Evolutionary conservation across 2,113 vertebrate genomes (phyloP).

Genomic region (Vidua chalybeata): DNA sequence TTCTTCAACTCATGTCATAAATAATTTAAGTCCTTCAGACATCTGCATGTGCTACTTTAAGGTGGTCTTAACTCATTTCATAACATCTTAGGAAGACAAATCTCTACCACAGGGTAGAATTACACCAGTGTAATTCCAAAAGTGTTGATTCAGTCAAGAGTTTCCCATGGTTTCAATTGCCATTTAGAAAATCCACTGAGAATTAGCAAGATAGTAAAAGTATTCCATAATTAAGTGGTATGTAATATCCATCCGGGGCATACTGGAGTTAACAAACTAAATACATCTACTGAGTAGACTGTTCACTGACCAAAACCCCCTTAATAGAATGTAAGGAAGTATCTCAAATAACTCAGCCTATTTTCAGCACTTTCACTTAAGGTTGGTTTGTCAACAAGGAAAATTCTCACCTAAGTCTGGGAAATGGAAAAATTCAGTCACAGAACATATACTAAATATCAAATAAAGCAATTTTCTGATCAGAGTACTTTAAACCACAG

Average conservation of each 20-base stretch:
- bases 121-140: neutral
- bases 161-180: neutral
- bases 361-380: neutral
- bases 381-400: neutral
- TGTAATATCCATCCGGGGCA: neutral
- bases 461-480: neutral
- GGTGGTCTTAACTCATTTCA: conserved; percentile 31
- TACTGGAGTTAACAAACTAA: neutral
- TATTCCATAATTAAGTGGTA: neutral
- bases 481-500: neutral
- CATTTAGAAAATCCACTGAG: neutral
- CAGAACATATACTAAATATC: neutral
- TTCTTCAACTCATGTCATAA: neutral
- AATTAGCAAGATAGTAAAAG: neutral
- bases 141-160: neutral
- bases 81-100: conserved; percentile 25
- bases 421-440: neutral
- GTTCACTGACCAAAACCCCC: neutral
- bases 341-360: neutral
- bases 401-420: neutral
- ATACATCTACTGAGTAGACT: neutral
- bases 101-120: neutral
- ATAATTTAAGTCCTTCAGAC: conserved; percentile 5
- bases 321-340: neutral
- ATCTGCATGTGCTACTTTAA: conserved; percentile 10